phyloP scores from a whole-genome alignment of 2,797 vertebrate species.

The Phoxinus dragarum region DNA sequence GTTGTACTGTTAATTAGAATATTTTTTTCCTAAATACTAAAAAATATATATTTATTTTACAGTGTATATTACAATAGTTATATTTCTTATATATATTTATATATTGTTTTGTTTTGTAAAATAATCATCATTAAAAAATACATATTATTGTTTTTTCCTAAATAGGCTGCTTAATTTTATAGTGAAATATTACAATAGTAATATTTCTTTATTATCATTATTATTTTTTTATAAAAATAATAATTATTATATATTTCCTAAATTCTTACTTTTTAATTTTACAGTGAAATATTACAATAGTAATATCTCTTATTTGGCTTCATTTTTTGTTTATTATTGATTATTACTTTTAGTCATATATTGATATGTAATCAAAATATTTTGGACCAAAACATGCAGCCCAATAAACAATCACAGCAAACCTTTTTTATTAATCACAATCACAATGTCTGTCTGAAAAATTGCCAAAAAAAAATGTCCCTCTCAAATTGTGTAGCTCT shows the following conservation, averaged over 20 bases:
- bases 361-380: not conserved
- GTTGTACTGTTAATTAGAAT: not conserved
- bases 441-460: not conserved
- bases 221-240: no score
- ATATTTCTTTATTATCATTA: no score
- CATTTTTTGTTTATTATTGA: not conserved
- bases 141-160: not conserved
- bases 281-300: not conserved
- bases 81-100: not conserved
- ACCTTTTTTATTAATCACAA: not conserved
- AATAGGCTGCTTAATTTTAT: not conserved
- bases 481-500: not conserved
- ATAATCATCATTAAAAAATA: not conserved
- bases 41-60: not conserved
- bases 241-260: no score
- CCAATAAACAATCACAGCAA: not conserved
- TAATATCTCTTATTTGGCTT: not conserved
- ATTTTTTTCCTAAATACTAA: not conserved
- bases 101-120: not conserved
- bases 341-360: not conserved
- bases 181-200: not conserved
- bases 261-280: not conserved
- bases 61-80: not conserved
- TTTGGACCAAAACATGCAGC: not conserved
- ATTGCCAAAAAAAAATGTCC: no score